Evolutionary conservation across 1,140 invertebrate species (phyloP).

Genomic region (Mylabris phalerata): DNA sequence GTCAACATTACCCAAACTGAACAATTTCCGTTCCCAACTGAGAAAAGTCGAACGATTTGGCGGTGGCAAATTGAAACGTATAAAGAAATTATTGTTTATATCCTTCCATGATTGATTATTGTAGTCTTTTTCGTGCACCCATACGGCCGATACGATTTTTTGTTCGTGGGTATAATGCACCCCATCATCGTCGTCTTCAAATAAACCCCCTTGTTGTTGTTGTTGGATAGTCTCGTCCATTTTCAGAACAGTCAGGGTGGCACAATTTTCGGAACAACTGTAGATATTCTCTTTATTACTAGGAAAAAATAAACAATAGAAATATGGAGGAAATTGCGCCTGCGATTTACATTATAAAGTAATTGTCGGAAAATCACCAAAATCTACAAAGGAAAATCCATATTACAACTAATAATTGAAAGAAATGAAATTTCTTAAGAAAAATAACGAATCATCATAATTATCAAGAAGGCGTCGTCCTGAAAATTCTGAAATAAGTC

Average conservation of each 20-base stretch:
- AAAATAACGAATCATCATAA: neutral
- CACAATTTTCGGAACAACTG: slow-evolving; percentile 19
- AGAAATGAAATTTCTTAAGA: neutral
- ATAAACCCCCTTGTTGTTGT: neutral
- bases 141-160: slow-evolving; percentile 29
- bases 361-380: neutral
- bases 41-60: slow-evolving; percentile 25
- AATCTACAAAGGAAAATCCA: neutral
- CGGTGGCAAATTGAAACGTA: slow-evolving; percentile 23
- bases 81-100: slow-evolving; percentile 28
- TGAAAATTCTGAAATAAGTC: neutral
- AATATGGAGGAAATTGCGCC: slow-evolving; percentile 29
- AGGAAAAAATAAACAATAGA: slow-evolving; percentile 1
- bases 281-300: slow-evolving; percentile 16
- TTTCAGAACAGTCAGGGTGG: slow-evolving; percentile 1
- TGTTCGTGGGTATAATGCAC: slow-evolving; percentile 25
- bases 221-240: slow-evolving; percentile 5
- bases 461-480: neutral
- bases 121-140: slow-evolving; percentile 29
- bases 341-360: slow-evolving; percentile 15
- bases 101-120: slow-evolving; percentile 31
- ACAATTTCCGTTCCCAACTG: slow-evolving; percentile 30
- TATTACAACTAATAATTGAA: no score
- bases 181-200: neutral
- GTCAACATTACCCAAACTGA: slow-evolving; percentile 23